Evolutionary conservation across 2,113 vertebrate genomes (phyloP), one percentile per base, ranked within the genome.

Genomic region (Limanda limanda): DNA sequence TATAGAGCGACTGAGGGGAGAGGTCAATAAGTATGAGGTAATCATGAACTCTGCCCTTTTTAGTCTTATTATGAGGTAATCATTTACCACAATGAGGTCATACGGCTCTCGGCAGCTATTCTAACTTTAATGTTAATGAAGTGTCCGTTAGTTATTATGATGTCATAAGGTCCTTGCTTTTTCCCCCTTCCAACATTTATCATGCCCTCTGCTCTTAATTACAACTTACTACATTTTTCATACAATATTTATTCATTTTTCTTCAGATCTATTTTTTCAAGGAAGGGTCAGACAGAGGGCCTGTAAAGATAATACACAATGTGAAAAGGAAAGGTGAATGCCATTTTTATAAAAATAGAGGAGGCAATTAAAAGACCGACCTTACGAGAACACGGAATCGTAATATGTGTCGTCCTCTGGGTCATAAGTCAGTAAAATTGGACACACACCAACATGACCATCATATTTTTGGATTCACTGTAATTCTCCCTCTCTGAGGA

Each of bases 21-120:
- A 97, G 51, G 85, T 96, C 45, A 94, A 89, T 88, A 97, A 97
- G 86, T 96, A 96, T 85, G 95, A 97, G 95, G 96, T 97, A 86
- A 82, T 78, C 60, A 27, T 10, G 55, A 69, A 27, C 27, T 63
- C 67, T 40, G 37, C 12, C 40, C 40, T 42, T 67, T 27, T 86
- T 24, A 37, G 64, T 35, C 24, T 54, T 48, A 47, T 48, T 45
- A 40, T 40, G 9, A 65, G 2, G 11, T 74, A 5, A 52, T 25
- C 8, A 5, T 23, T 65, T 48, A 25, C 4, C 7, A 18, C 56
- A 11, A 4, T 55, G 3, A 48, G 13, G 3, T 20, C 31, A 10
- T 6, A 54, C 15, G 24, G 20, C 48, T 70, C 21, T 4, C 4
- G 18, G 31, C 17, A 45, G 31, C 75, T 71, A 27, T 12, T 11